A percentile compares a stretch with the other conserved stretches of the same genome.
These are phyloP conservation scores for Terrapene triunguis DNA, from an alignment of 2,113 vertebrate genomes.

Conservation along the genomic window DNA sequence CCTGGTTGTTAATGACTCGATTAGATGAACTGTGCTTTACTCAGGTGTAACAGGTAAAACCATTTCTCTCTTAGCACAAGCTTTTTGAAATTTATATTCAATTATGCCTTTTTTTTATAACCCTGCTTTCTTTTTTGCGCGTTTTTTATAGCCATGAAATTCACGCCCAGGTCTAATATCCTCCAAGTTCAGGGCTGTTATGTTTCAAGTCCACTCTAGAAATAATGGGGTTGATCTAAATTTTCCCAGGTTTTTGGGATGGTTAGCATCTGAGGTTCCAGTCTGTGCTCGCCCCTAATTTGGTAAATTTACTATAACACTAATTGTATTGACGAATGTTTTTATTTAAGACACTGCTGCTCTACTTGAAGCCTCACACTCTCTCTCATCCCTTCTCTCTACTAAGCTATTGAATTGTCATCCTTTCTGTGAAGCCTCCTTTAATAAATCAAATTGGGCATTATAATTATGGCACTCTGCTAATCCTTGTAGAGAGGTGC, in stretches of 20 bases:
- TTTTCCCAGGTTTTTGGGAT: constrained; percentile 44
- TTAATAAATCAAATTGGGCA: constrained; percentile 73
- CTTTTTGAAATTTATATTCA: constrained; percentile 54
- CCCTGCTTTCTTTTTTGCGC: neutral
- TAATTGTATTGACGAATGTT: constrained; percentile 61
- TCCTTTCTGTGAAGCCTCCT: constrained; percentile 38
- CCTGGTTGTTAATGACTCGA: neutral
- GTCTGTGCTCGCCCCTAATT: constrained; percentile 54
- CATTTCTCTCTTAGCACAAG: neutral
- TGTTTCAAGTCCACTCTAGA: constrained; percentile 63
- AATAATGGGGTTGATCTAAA: constrained; percentile 36
- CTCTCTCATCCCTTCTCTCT: constrained; percentile 29
- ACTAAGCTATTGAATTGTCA: constrained; percentile 48
- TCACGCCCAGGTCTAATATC: constrained; percentile 53
- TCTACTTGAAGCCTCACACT: constrained; percentile 41
- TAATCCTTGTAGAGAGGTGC: constrained; percentile 66
- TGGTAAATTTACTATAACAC: constrained; percentile 60
- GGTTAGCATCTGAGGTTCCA: constrained; percentile 54
- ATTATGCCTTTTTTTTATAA: constrained; percentile 9
- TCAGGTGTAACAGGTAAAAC: neutral
- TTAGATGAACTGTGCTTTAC: neutral
- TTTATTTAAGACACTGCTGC: constrained; percentile 38
- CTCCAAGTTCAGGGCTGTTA: neutral
- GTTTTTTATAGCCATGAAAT: constrained; percentile 33
- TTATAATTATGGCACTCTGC: constrained; percentile 70